phyloP scores from a whole-genome alignment of 1,140 invertebrate genomes.

The Heterodera schachtii region DNA sequence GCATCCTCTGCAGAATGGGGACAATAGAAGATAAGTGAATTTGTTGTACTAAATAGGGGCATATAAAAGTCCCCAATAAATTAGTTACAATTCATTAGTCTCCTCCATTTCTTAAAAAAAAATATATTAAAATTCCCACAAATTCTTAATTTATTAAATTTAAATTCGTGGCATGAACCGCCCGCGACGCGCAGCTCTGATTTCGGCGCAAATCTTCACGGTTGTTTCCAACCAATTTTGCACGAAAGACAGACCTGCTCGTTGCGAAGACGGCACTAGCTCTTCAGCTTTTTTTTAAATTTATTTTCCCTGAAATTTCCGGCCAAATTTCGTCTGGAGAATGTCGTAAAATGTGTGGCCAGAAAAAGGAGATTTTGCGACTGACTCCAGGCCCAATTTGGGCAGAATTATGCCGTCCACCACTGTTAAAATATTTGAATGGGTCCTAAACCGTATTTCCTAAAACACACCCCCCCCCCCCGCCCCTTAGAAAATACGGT shows the following conservation, averaged over 20 bases:
- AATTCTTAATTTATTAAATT: too few relatives aligned
- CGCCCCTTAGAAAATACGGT: too few relatives aligned
- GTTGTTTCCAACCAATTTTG: background rate
- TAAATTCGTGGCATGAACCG: background rate
- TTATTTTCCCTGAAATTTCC: background rate
- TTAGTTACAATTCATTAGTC: too few relatives aligned
- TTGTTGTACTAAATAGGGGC: too few relatives aligned
- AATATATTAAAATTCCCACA: too few relatives aligned
- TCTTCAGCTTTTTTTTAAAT: background rate
- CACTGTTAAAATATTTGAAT: too few relatives aligned
- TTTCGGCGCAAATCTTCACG: background rate
- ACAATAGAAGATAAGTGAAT: too few relatives aligned
- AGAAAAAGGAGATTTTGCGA: background rate
- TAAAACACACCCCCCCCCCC: too few relatives aligned
- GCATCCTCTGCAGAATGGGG: too few relatives aligned
- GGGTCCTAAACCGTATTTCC: too few relatives aligned
- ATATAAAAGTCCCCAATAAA: too few relatives aligned
- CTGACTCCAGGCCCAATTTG: background rate
- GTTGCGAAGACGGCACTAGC: background rate
- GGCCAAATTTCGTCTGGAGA: background rate
- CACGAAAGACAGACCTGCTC: background rate
- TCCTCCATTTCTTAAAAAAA: too few relatives aligned
- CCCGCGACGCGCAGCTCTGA: background rate
- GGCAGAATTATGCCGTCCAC: background rate
- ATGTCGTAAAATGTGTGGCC: background rate